Percentiles rank a stretch among this genome's conserved stretches.
phyloP scores from a whole-genome alignment of 1,140 invertebrate genomes.

The Polypedilum vanderplanki region DNA sequence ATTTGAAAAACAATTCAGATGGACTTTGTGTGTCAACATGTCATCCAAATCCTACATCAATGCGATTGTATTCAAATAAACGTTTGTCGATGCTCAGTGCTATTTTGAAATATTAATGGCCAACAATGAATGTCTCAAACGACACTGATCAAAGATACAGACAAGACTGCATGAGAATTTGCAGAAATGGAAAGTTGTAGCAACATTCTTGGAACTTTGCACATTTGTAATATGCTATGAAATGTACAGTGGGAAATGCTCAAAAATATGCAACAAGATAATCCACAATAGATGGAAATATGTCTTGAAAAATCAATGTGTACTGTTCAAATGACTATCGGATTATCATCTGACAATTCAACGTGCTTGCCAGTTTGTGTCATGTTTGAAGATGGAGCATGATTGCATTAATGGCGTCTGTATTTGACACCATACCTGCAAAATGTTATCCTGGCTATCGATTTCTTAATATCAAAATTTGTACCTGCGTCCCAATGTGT shows the following conservation, averaged over 20 bases:
- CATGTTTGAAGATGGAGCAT: conserved; percentile 32
- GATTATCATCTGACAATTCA: not conserved
- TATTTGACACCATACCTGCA: conserved; percentile 43
- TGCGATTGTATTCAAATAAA: conserved; percentile 37
- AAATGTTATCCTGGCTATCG: conserved; percentile 34
- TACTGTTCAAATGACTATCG: not conserved
- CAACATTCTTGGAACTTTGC: not conserved
- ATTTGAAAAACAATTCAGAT: conserved; percentile 29
- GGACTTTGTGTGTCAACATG: conserved; percentile 38
- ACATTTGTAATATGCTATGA: not conserved
- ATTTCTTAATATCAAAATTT: not conserved
- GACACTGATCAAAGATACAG: not conserved
- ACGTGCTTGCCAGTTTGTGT: conserved; percentile 37
- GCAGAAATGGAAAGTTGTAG: not conserved
- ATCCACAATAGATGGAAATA: conserved; percentile 32
- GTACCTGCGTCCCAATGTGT: not conserved
- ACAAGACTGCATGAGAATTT: not conserved
- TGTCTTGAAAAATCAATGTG: conserved; percentile 33
- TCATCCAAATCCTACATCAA: conserved; percentile 38
- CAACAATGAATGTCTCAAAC: not conserved
- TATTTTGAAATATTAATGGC: not conserved
- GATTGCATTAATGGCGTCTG: conserved; percentile 45
- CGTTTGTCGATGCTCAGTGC: conserved; percentile 36
- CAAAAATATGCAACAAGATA: not conserved
- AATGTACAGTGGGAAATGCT: not conserved